Evolutionary conservation across 2,113 vertebrate genomes (phyloP).

Genomic region (Ibidorhyncha struthersii): DNA sequence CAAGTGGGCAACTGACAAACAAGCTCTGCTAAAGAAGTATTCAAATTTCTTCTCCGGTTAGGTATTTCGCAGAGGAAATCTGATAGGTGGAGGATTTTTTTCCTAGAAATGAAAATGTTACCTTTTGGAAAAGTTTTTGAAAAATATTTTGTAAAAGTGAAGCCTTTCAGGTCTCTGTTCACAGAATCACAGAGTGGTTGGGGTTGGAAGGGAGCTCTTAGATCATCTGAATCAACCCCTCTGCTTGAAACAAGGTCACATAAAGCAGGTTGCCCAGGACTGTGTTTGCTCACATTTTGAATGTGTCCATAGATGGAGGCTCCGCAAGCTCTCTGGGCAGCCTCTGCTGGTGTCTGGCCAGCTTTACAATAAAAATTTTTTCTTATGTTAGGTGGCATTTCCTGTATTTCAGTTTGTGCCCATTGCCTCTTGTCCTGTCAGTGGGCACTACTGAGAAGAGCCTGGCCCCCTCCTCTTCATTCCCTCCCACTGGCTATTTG

Average conservation of each 20-base stretch:
- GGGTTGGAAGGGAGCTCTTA: background rate
- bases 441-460: background rate
- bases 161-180: background rate
- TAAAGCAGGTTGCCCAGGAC: background rate
- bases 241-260: background rate
- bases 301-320: background rate
- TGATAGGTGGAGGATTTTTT: background rate
- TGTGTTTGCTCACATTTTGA: background rate
- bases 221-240: background rate
- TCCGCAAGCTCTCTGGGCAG: background rate
- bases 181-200: background rate
- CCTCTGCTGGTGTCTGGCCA: background rate
- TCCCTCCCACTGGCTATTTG: background rate
- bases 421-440: background rate
- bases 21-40: conserved; percentile 5
- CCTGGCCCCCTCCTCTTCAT: background rate
- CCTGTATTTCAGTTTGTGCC: background rate
- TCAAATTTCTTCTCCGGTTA: background rate
- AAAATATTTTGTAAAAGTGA: background rate
- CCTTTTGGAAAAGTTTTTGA: background rate
- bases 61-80: background rate
- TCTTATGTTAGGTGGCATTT: background rate
- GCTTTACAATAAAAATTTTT: background rate
- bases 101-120: background rate
- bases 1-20: conserved; percentile 22